Percentiles rank a stretch among this genome's conserved stretches.
These are phyloP conservation scores for Drosophila asahinai DNA, from an alignment of 1,140 invertebrate genomes.

Conservation along the genomic window DNA sequence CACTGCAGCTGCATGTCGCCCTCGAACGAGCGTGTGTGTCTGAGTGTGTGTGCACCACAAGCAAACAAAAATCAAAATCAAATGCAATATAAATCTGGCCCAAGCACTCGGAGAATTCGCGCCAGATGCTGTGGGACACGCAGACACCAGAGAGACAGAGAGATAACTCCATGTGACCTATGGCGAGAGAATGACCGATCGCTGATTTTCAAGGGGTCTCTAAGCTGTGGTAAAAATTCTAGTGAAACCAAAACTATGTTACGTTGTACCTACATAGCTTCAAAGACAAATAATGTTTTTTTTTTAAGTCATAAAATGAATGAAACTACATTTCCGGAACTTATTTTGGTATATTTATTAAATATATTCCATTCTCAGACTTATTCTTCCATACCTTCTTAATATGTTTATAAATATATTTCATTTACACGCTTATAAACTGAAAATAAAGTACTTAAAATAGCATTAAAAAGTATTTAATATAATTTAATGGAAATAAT, in stretches of 20 bases:
- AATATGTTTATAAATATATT: too few species aligned
- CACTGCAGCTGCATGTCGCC: conserved; percentile 42
- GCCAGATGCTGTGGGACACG: conserved; percentile 20
- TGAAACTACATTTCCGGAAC: too few species aligned
- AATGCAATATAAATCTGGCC: conserved; percentile 69
- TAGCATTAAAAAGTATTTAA: too few species aligned
- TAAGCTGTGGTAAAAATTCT: neutral
- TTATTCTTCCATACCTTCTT: too few species aligned
- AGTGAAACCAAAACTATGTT: neutral
- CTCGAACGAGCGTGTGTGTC: neutral
- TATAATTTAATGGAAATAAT: too few species aligned
- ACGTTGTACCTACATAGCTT: too few species aligned
- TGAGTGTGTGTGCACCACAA: conserved; percentile 26
- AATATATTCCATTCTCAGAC: too few species aligned
- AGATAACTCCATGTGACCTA: conserved; percentile 21
- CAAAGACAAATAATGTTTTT: too few species aligned
- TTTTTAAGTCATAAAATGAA: too few species aligned
- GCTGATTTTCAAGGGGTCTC: neutral
- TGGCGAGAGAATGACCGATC: neutral
- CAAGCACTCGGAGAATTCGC: conserved; percentile 32
- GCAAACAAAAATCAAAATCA: conserved; percentile 79
- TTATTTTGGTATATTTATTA: too few species aligned
- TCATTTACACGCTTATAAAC: too few species aligned
- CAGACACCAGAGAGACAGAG: neutral
- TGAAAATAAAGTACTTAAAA: too few species aligned